Evolutionary conservation across 2,797 vertebrate species (phyloP), one percentile per base, ranked within the genome.

Genomic region (Sardinella longiceps): DNA sequence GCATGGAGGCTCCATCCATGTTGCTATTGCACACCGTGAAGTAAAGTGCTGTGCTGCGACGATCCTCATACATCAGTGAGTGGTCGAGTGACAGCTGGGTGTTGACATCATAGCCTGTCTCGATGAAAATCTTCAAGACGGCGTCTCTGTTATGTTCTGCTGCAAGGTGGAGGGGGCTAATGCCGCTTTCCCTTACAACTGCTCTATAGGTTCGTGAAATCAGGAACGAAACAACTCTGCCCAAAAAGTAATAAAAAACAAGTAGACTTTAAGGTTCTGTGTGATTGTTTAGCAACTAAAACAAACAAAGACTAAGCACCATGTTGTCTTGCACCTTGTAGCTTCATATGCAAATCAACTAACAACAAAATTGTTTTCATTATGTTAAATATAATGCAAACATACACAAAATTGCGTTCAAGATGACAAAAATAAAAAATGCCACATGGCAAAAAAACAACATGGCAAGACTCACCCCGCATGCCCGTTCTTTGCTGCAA

Each of bases 121-220:
- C 88, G 0, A 98, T 95, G 85, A 98, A 92, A 43, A 93, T 91
- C 86, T 97, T 96, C 83, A 98, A 87, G 87, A 97, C 91, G 0
- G 93, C 92, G 0, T 97, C 95, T 0, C 93, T 92, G 92, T 97
- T 97, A 60, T 93, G 93, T 80, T 98, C 97, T 0, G 96, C 96
- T 0, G 97, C 97, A 1, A 98, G 83, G 88, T 98, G 97, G 84
- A 98, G 91, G 20, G 97, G 97, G 87, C 96, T 98, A 90, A 98
- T 96, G 80, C 97, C 97, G 0, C 96, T 95, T 0, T 85, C 87
- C 81, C 89, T 94, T 84, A 98, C 82, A 0, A 94, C 94, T 6
- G 91, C 92, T 51, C 92, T 94, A 82, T 96, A 97, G n/a, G 97
- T 98, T 85, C 93, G 94, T 0, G 96, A 95, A 82, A 97, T 94